Percentiles rank a stretch among this genome's conserved stretches.
Evolutionary conservation across 2,797 vertebrate genomes (phyloP).

Genomic region (Etheostoma perlongum): DNA sequence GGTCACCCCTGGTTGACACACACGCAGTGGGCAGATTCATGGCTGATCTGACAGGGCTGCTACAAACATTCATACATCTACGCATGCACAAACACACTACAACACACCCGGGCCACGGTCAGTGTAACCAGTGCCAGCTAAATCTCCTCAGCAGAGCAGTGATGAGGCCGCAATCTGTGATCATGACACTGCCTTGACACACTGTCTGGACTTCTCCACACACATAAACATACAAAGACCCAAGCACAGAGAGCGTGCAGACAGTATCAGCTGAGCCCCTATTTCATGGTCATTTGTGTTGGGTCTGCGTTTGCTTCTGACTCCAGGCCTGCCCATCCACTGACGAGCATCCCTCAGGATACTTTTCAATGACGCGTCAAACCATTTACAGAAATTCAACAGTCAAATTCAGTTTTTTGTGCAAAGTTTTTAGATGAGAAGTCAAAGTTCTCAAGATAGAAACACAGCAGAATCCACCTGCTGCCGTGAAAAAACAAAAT

Average conservation of each 20-base stretch:
- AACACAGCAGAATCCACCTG: too few species aligned
- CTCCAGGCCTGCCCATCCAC: constrained; percentile 49
- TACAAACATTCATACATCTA: constrained; percentile 49
- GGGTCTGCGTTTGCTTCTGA: constrained; percentile 51
- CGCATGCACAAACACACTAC: constrained; percentile 41
- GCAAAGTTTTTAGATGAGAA: constrained; percentile 39
- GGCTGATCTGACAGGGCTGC: constrained; percentile 68
- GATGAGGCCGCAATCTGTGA: constrained; percentile 79
- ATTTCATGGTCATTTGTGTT: constrained; percentile 56
- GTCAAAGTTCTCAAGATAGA: constrained; percentile 40
- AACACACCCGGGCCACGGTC: constrained; percentile 45
- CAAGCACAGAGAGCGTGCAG: constrained; percentile 16
- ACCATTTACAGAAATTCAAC: constrained; percentile 28
- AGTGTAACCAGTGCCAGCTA: constrained; percentile 66
- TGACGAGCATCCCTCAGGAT: not conserved
- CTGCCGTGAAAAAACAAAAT: not conserved
- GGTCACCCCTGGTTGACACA: constrained; percentile 66
- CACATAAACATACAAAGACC: constrained; percentile 38
- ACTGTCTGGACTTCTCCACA: constrained; percentile 60
- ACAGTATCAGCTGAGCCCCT: constrained; percentile 38
- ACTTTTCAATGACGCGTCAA: not conserved
- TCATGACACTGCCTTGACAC: constrained; percentile 72
- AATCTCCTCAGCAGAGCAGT: constrained; percentile 67
- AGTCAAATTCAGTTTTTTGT: constrained; percentile 20
- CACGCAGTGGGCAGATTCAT: constrained; percentile 59